Base-by-base conservation (phyloP, 2,113 vertebrate genomes). In the Acanthochromis polyacanthus region DNA sequence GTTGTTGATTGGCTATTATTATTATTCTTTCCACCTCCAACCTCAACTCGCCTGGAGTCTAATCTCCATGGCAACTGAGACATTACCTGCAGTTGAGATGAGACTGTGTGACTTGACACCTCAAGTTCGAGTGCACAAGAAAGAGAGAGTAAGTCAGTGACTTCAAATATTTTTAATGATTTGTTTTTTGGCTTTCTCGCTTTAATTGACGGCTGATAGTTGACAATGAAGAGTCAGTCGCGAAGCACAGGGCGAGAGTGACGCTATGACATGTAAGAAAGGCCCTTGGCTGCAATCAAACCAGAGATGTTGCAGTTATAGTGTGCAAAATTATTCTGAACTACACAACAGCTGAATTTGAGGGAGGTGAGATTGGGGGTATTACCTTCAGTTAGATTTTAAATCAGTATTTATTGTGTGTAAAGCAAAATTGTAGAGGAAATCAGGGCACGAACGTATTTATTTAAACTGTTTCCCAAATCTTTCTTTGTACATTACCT, bases 61-160 rank as follows among this genome's bases (percentile, higher is more conserved):
- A n/a, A 89, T 87, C 56, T 75, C 65, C 78, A 81, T 79, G 78
- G 76, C 61, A 88, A 88, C 83, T 52, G 62, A 62, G 38, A 79
- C 56, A 61, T 71, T 36, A 73, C 67, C 67, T 80, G 70, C 30
- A 64, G 45, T 20, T 58, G 25, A 38, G 62, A 78, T 64, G 30
- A 67, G 45, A 60, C 6, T 25, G 36, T 22, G 23, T 66, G 50
- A 61, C 10, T 32, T 66, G 43, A 64, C 59, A 76, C 36, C 40
- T 66, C 4, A 77, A 73, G 50, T 80, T 48, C 22, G 22, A n/a
- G 11, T n/a, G n/a, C 23, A 50, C 0, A 16, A 56, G 12, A 53
- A 28, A 15, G 20, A 36, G 25, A 19, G 32, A 40, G 17, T 0
- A 0, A 59, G n/a, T 62, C 28, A 50, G 5, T 58, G 12, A 20